These are phyloP conservation scores for Neoscelio sp. DNA, from an alignment of 2,888 invertebrate species.

Conservation along the genomic window DNA sequence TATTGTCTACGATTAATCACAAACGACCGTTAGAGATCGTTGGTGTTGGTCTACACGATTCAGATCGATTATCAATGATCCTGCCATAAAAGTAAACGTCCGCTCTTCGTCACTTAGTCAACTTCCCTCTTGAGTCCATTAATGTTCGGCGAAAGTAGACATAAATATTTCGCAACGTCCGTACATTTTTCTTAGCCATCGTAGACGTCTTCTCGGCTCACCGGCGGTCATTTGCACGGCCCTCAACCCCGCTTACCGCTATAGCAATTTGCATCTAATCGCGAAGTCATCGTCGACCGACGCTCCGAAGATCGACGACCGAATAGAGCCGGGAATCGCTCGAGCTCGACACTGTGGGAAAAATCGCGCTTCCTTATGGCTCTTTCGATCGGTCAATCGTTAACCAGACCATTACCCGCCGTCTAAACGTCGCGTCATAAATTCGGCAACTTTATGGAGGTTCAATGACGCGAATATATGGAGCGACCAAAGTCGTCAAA, in stretches of 20 bases:
- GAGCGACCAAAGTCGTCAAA: constrained; percentile 22
- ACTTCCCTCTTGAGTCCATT: background rate
- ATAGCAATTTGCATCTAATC: constrained; percentile 74
- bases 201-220: background rate
- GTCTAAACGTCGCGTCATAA: constrained; percentile 41
- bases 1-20: too few species aligned
- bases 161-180: constrained; percentile 6
- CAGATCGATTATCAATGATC: too few species aligned
- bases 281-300: constrained; percentile 69
- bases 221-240: constrained; percentile 54
- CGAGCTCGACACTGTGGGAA: constrained; percentile 54
- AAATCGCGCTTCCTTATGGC: constrained; percentile 63
- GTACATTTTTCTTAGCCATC: background rate
- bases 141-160: constrained; percentile 8
- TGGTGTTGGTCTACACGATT: too few species aligned
- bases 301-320: constrained; percentile 67
- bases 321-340: constrained; percentile 42
- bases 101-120: too few species aligned
- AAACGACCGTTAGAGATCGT: too few species aligned
- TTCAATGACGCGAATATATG: constrained; percentile 24
- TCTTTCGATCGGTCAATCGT: constrained; percentile 54
- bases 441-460: constrained; percentile 37
- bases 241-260: constrained; percentile 69
- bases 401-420: constrained; percentile 41
- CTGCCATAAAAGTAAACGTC: too few species aligned